phyloP scores from a whole-genome alignment of 2,797 vertebrate species.

The Esox lucius region DNA sequence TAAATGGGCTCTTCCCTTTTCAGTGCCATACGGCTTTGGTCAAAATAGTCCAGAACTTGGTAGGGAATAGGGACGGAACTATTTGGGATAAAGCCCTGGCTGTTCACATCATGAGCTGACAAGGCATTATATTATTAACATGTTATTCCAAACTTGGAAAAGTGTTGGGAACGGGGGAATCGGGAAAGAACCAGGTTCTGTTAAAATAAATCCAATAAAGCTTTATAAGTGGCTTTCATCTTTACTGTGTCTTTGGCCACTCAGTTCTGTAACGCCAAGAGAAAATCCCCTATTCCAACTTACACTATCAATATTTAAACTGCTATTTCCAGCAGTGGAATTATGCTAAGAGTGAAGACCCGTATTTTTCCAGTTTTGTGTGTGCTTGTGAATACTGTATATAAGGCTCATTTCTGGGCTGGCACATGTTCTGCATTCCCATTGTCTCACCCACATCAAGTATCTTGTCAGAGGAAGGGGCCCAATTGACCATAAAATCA shows the following conservation, averaged over 20 bases:
- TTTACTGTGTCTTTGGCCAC: not conserved
- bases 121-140: conserved; percentile 52
- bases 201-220: conserved; percentile 40
- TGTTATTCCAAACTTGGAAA: conserved; percentile 49
- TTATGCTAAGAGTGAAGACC: not conserved
- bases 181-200: conserved; percentile 30
- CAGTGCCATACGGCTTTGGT: not conserved
- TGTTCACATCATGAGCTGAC: conserved; percentile 47
- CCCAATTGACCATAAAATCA: no score
- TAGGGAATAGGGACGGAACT: not conserved
- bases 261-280: not conserved
- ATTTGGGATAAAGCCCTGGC: not conserved
- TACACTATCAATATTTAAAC: not conserved
- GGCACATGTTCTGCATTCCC: no score
- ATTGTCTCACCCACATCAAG: no score
- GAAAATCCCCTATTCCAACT: not conserved
- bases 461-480: no score
- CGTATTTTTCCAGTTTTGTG: not conserved
- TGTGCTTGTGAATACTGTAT: not conserved
- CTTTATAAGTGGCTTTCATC: not conserved
- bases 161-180: conserved; percentile 19
- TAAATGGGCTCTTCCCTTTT: not conserved
- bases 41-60: not conserved
- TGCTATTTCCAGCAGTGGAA: not conserved
- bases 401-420: no score